Conservation (phyloP, 2,113 vertebrate species). For the Henicopernis longicauda region DNA sequence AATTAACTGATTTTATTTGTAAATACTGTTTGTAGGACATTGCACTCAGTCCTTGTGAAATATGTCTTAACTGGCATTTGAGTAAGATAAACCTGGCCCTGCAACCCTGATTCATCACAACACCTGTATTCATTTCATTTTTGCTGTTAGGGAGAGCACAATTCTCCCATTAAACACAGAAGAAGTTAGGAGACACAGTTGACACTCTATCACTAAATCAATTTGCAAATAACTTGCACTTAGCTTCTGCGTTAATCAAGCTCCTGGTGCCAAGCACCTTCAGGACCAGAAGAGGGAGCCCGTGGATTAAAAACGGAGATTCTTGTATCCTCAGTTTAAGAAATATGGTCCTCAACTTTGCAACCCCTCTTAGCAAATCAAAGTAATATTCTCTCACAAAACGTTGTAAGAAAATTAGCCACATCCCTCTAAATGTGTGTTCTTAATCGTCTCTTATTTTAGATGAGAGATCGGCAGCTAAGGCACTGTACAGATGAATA, state of each 20-base stretch:
- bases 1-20: background rate
- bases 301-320: background rate
- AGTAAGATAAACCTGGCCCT: background rate
- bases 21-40: background rate
- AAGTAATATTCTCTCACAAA: background rate
- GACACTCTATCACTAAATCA: background rate
- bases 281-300: constrained; percentile 56
- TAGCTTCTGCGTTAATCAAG: background rate
- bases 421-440: background rate
- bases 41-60: background rate
- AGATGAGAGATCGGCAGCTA: background rate
- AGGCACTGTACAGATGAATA: background rate
- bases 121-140: background rate
- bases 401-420: background rate
- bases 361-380: background rate
- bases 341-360: background rate
- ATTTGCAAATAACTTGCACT: background rate
- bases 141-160: background rate
- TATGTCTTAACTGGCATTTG: background rate
- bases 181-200: background rate
- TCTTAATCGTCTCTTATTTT: background rate
- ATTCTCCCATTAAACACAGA: background rate
- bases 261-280: background rate
- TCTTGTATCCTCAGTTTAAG: background rate
- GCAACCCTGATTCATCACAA: background rate